These are phyloP conservation scores for Enteromius fasciolatus DNA, from an alignment of 2,797 vertebrate genomes.

Conservation along the genomic window DNA sequence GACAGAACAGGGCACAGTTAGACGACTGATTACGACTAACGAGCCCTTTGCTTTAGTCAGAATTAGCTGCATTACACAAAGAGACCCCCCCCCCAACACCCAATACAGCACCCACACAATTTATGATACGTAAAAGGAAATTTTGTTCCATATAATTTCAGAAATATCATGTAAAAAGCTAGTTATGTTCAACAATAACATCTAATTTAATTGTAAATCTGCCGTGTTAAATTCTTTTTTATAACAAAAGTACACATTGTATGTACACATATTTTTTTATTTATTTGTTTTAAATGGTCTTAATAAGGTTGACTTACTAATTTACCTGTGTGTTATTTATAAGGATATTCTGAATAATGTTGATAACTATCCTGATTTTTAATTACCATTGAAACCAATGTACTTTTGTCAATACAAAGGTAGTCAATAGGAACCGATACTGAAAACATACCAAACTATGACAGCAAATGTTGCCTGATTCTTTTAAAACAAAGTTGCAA, in stretches of 20 bases:
- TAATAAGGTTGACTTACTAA: not conserved
- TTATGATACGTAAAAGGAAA: conserved; percentile 11
- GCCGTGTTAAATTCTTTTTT: not conserved
- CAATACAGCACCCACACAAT: conserved; percentile 55
- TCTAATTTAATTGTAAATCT: conserved; percentile 8
- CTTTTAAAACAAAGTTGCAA: not conserved
- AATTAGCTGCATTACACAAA: conserved; percentile 73
- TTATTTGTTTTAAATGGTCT: not conserved
- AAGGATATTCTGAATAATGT: not conserved
- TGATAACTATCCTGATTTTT: not conserved
- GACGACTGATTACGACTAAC: conserved; percentile 84
- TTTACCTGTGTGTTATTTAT: not conserved
- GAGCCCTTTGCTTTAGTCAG: conserved; percentile 77
- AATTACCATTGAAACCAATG: not conserved
- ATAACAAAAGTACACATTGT: not conserved
- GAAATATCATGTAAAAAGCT: not conserved
- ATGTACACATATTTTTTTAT: not conserved
- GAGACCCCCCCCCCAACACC: not conserved
- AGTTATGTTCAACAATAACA: not conserved
- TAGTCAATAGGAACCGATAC: not conserved
- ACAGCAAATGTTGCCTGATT: not conserved
- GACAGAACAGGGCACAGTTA: conserved; percentile 72
- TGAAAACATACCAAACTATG: not conserved
- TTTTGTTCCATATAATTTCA: conserved; percentile 7
- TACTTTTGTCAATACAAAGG: not conserved